Base-by-base conservation (phyloP, 2,888 invertebrate genomes). In the Acrobasis repandana region DNA sequence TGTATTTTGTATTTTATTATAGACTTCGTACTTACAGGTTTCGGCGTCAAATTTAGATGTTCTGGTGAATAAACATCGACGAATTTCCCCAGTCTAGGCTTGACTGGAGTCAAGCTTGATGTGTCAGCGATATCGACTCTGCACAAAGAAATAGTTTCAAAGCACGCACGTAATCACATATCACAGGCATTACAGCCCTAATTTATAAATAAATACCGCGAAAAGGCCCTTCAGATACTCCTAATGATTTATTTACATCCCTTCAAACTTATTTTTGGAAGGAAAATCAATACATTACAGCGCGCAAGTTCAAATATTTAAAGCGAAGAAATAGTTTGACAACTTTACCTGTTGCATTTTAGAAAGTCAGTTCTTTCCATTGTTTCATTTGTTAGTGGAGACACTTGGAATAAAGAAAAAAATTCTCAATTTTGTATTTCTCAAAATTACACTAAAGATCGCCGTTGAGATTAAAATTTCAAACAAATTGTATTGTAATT, bases 161-260 rank as follows among this genome's bases (percentile, higher is more conserved):
- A 14, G n/a, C 14, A 20, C 38, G 38, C 18, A 61, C 58, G 65
- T 56, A 59, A 65, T 65, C 66, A 63, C 62, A 59, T 63, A 65
- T 60, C 61, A 62, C 67, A 56, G 51, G 61, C 61, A 47, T 20
- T 59, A 63, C 60, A 59, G 47, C 59, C 61, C 33, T 57, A 54
- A 61, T 52, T 20, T 60, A 63, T 62, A 65, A 38, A 69, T 73
- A 63, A 70, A 77, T 75, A 75, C 72, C 73, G 67, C 72, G 78
- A 69, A 67, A 72, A 81, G 80, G 80, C 72, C 75, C 69, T 79
- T 79, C 79, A 80, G 75, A 79, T 75, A 68, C 74, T 70, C 79
- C 81, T 83, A 80, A 85, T 88, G 86, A 89, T 92, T 92, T 92
- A 92, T 92, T 92, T 92, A 92, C 91, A 91, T 89, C 85, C 85